Base-by-base conservation (phyloP, 2,797 vertebrate genomes). In the Halcyon badia region DNA sequence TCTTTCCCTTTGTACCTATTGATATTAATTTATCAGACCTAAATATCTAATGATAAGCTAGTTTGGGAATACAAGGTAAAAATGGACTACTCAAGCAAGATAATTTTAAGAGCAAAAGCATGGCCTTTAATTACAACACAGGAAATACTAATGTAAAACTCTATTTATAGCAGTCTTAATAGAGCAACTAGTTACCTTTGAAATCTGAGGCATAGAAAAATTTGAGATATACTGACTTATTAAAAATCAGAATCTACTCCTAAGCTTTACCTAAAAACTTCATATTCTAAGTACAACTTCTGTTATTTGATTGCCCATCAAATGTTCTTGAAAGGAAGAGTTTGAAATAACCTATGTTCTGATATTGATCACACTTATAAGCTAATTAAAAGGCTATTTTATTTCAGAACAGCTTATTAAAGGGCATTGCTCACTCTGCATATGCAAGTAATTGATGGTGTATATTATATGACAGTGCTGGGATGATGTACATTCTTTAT, bases 381-480 rank as follows among this genome's bases (percentile, higher is more conserved):
- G 56, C 24, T 79, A 85, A 89, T 90, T 82, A 82, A 92, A 86
- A 69, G 25, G 58, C 8, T 61, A 72, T 91, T 95, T 90, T 90
- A 52, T 84, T 95, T 96, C 58, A 90, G 60, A 85, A 19, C 19
- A 95, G 62, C 79, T 90, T 94, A 92, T 96, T 97, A 96, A 97
- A 96, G 66, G 85, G 54, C 49, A 91, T 68, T 89, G 81, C 69
- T 95, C 58, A 89, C 57, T 68, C 54, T 90, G 87, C 30, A 30
- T 71, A 68, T 93, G 89, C 81, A 93, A 95, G 94, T 97, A 90
- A 72, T 52, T 89, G 58, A 81, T 76, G 46, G 58, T 69, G 25
- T 83, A 77, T 92, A 88, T 72, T 89, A 51, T 35, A 86, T 78
- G 84, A 95, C 72, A 97, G 89, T 89, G 73, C 85, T 85, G 82